These are phyloP conservation scores for Sorex fumeus DNA, from an alignment of 2,113 vertebrate species.

Conservation along the genomic window DNA sequence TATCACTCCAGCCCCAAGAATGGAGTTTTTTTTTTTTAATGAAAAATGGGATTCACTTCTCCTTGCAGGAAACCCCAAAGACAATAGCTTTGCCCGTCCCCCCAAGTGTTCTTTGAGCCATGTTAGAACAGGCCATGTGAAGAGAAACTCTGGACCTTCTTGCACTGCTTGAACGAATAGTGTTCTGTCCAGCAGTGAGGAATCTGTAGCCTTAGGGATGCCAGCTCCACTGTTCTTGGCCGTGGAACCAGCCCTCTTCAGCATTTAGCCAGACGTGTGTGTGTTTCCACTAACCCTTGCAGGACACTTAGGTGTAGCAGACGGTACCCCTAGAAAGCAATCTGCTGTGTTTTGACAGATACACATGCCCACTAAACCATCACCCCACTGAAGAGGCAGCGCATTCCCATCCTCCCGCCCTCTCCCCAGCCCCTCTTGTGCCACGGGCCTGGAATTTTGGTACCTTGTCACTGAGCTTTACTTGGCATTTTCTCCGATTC, in stretches of 20 bases:
- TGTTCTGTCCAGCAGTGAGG: not conserved
- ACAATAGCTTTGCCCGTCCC: no score
- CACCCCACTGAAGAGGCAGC: not conserved
- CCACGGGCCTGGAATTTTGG: no score
- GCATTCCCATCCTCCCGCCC: not conserved
- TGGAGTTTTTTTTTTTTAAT: no score
- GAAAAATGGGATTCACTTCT: no score
- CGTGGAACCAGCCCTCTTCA: not conserved
- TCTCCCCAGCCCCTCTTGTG: not conserved
- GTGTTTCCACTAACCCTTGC: not conserved
- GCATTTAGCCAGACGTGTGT: not conserved
- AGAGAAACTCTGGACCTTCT: not conserved
- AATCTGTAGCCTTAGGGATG: not conserved
- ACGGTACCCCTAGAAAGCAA: not conserved
- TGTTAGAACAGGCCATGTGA: not conserved
- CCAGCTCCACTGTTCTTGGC: not conserved
- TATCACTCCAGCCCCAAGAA: not conserved
- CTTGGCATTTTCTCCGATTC: conserved; percentile 56
- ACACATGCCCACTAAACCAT: not conserved
- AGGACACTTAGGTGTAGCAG: not conserved
- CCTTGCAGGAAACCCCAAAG: no score
- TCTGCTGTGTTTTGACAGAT: conserved; percentile 2
- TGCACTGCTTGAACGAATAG: not conserved
- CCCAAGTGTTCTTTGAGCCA: not conserved
- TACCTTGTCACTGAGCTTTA: not conserved